phyloP scores from a whole-genome alignment of 2,113 vertebrate species.

The Tautogolabrus adspersus region DNA sequence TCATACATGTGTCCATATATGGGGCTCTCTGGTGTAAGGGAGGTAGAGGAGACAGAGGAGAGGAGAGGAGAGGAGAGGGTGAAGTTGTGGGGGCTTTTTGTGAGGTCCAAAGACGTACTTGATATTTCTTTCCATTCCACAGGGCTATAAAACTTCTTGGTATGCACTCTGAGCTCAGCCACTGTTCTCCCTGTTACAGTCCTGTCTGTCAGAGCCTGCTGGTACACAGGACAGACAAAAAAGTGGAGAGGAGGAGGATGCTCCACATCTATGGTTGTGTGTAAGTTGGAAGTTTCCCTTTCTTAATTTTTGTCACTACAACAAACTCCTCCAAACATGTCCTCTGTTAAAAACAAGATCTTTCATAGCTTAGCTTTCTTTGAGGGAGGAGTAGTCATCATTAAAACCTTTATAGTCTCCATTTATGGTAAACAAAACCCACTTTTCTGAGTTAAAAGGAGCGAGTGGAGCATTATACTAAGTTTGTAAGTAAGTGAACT shows the following conservation, averaged over 20 bases:
- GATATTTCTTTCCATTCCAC: constrained; percentile 82
- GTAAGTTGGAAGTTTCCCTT: background rate
- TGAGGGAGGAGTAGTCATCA: background rate
- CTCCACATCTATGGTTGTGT: constrained; percentile 19
- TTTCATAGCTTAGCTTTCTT: background rate
- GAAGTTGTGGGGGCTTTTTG: constrained; percentile 69
- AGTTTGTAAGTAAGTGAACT: constrained; percentile 29
- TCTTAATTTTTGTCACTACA: background rate
- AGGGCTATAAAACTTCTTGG: constrained; percentile 76
- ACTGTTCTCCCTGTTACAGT: constrained; percentile 60
- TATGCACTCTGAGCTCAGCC: constrained; percentile 72
- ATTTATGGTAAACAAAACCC: constrained; percentile 11
- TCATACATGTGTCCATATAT: constrained; percentile 79
- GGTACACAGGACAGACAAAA: constrained; percentile 32
- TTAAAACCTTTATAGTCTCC: background rate
- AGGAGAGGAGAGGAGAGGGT: constrained; percentile 38
- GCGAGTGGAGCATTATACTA: constrained; percentile 27
- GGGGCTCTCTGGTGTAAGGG: constrained; percentile 67
- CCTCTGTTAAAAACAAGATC: constrained; percentile 3
- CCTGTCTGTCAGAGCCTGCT: constrained; percentile 36
- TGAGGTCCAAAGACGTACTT: constrained; percentile 72
- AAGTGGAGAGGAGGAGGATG: constrained; percentile 34
- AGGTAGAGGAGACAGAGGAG: constrained; percentile 54
- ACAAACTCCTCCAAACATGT: background rate
- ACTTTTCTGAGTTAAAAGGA: constrained; percentile 11